Conservation (phyloP, 2,113 vertebrate genomes). For the Andinoacara biseriatus region DNA sequence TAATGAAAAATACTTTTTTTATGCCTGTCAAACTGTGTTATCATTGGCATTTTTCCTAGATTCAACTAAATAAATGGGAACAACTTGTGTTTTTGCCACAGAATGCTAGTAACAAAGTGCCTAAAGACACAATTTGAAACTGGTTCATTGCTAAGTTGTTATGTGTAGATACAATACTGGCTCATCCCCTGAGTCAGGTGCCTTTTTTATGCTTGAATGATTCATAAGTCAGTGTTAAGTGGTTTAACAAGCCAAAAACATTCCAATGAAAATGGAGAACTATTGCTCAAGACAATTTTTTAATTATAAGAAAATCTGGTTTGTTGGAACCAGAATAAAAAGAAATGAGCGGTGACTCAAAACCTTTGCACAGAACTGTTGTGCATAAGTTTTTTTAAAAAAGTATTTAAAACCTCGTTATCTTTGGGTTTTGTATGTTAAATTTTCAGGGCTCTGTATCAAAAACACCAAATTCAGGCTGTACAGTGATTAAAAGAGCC, state of each 20-base stretch:
- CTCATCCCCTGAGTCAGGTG: not conserved
- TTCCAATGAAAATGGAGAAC: not conserved
- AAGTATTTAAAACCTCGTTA: constrained; percentile 5
- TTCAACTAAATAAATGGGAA: not conserved
- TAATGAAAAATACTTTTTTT: no score
- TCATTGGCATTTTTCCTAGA: not conserved
- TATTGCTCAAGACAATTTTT: not conserved
- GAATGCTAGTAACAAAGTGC: not conserved
- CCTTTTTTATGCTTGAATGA: not conserved
- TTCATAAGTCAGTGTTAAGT: not conserved
- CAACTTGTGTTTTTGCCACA: not conserved
- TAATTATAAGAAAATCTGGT: not conserved
- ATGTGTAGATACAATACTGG: not conserved
- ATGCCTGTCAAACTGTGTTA: not conserved
- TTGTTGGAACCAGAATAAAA: not conserved
- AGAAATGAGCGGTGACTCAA: not conserved
- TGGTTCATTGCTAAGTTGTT: not conserved
- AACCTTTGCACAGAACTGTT: not conserved
- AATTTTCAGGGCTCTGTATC: not conserved
- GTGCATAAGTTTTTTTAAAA: not conserved
- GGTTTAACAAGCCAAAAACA: not conserved
- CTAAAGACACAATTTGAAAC: no score
- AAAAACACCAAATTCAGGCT: not conserved
- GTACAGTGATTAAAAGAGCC: constrained; percentile 11
- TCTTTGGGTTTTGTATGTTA: not conserved